Evolutionary conservation across 2,797 vertebrate species (phyloP).

Genomic region (Acestrorhynchus altus): DNA sequence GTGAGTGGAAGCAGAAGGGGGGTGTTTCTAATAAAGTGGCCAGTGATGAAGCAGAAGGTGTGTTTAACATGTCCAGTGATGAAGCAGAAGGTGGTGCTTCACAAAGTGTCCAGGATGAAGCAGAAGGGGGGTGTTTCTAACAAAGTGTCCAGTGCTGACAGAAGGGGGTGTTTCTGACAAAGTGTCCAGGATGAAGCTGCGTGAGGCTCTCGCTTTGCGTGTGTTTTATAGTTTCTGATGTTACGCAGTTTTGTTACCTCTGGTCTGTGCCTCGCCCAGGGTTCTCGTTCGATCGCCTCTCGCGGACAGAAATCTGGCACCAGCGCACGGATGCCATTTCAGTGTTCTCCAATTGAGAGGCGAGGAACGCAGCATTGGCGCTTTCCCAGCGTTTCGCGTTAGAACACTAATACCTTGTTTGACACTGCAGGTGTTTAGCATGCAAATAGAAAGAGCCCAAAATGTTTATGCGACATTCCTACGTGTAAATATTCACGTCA

Average conservation of each 20-base stretch:
- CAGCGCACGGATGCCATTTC: conserved; percentile 88
- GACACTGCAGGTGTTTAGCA: conserved; percentile 10
- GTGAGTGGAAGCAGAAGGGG: too few species aligned
- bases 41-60: not conserved
- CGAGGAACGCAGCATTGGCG: too few species aligned
- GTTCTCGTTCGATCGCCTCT: conserved; percentile 78
- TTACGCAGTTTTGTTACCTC: conserved; percentile 79
- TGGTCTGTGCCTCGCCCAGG: conserved; percentile 88
- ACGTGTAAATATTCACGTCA: conserved; percentile 24
- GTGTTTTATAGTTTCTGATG: not conserved
- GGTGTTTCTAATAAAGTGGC: too few species aligned
- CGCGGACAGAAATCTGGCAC: conserved; percentile 86
- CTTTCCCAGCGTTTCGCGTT: not conserved
- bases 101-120: too few species aligned
- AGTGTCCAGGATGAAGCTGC: not conserved
- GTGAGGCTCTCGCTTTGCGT: not conserved
- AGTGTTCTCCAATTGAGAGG: conserved; percentile 86
- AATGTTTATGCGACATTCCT: not conserved
- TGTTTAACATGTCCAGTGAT: not conserved
- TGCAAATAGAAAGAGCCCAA: conserved; percentile 1
- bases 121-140: not conserved
- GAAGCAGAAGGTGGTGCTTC: too few species aligned
- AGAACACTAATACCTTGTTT: conserved; percentile 9
- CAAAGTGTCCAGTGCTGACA: not conserved
- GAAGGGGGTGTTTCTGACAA: not conserved